Evolutionary conservation across 2,888 invertebrate genomes (phyloP).

Genomic region (Habroteleia sp.): DNA sequence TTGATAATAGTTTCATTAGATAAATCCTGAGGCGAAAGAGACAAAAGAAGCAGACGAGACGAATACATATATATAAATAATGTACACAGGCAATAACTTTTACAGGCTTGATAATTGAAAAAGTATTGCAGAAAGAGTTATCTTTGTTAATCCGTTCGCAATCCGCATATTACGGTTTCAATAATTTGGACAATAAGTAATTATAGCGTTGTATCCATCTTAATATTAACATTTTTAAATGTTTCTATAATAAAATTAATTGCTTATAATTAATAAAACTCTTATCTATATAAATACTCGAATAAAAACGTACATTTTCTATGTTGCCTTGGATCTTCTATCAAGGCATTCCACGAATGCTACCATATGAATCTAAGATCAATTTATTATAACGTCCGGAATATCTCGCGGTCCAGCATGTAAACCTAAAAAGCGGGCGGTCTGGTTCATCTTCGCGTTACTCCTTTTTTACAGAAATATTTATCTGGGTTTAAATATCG

Average conservation of each 20-base stretch:
- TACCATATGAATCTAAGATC: conserved; percentile 41
- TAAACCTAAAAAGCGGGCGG: conserved; percentile 29
- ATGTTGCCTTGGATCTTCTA: not conserved
- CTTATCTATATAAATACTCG: conserved; percentile 7
- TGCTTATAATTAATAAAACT: conserved; percentile 3
- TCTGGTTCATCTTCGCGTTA: conserved; percentile 22
- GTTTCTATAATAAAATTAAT: not conserved
- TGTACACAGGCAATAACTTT: conserved; percentile 5
- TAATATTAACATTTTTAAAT: too few species aligned
- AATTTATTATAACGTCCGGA: conserved; percentile 48
- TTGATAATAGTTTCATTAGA: conserved; percentile 24
- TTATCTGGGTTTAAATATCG: conserved; percentile 32
- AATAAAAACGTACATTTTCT: conserved; percentile 12
- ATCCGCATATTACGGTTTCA: conserved; percentile 5
- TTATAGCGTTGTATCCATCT: not conserved
- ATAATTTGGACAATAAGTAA: conserved; percentile 12
- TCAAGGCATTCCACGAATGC: conserved; percentile 33
- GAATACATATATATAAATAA: too few species aligned
- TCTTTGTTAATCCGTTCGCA: conserved; percentile 22
- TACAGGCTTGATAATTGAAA: conserved; percentile 13
- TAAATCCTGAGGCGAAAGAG: too few species aligned
- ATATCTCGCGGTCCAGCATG: conserved; percentile 29
- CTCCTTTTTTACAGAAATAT: conserved; percentile 47
- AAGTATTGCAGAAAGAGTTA: conserved; percentile 17
- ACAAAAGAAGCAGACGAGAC: too few species aligned